Percentiles rank a stretch among this genome's conserved stretches.
Conservation (phyloP, 2,113 vertebrate species). For the Motacilla alba region DNA sequence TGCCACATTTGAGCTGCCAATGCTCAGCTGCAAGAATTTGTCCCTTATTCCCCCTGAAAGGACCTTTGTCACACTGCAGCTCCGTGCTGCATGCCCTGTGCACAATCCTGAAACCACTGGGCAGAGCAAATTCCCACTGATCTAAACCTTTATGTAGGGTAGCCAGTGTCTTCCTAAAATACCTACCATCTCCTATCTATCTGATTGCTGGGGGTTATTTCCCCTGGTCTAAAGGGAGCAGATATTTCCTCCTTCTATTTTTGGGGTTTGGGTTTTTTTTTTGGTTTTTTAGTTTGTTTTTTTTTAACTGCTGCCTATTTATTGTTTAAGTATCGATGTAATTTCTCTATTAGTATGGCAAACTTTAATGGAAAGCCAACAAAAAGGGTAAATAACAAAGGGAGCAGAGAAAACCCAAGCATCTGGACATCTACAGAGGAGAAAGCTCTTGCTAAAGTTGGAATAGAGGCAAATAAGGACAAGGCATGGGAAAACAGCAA, state of each 20-base stretch:
- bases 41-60: background rate
- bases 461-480: background rate
- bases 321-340: background rate
- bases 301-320: too few species aligned
- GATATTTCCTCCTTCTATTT: background rate
- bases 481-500: background rate
- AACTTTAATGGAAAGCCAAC: background rate
- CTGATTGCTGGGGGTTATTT: background rate
- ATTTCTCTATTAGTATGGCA: background rate
- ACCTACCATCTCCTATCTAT: background rate
- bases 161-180: background rate
- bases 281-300: accelerated
- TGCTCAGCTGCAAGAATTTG: background rate
- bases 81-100: background rate
- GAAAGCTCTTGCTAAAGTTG: background rate
- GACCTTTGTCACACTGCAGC: accelerated
- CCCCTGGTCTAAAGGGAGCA: background rate
- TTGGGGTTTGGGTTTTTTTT: background rate
- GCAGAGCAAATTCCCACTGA: background rate
- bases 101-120: background rate
- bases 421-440: background rate
- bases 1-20: background rate
- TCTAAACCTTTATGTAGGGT: background rate
- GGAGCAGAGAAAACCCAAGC: background rate
- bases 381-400: background rate